phyloP scores from a whole-genome alignment of 2,888 invertebrate species.

The Bedellia somnulentella region DNA sequence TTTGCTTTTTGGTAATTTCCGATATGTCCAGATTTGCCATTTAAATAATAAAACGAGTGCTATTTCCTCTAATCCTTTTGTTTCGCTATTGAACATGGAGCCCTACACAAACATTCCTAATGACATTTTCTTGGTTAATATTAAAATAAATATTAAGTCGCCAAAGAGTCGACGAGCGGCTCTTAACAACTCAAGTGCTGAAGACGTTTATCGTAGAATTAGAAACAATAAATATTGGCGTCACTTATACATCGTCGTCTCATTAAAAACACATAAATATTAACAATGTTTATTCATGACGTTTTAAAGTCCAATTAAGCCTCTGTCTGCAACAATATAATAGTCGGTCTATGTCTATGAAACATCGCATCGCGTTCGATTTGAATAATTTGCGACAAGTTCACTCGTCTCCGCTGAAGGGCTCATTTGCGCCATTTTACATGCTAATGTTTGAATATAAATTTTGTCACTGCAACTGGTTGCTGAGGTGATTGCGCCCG shows the following conservation, averaged over 20 bases:
- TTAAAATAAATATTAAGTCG: constrained; percentile 15
- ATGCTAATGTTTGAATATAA: constrained; percentile 21
- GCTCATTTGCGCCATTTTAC: constrained; percentile 20
- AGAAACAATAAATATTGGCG: background rate
- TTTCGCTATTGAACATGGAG: no score
- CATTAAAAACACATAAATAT: constrained; percentile 3
- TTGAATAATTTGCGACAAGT: constrained; percentile 16
- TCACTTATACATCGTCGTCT: background rate
- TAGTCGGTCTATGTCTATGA: constrained; percentile 7
- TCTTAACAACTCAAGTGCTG: no score
- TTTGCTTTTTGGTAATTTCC: no score
- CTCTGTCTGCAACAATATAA: constrained; percentile 11
- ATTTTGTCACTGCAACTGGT: constrained; percentile 21
- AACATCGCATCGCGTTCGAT: constrained; percentile 9
- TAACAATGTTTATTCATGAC: constrained; percentile 9
- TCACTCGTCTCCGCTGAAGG: constrained; percentile 9
- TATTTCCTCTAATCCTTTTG: no score
- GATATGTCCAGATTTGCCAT: no score
- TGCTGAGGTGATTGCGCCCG: constrained; percentile 9
- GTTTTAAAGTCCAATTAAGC: constrained; percentile 7
- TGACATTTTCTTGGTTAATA: constrained; percentile 23
- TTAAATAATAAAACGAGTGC: no score
- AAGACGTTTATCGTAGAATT: no score
- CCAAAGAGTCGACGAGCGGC: no score
- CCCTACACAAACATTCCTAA: constrained; percentile 5